Percentiles rank a stretch among this genome's conserved stretches.
phyloP scores from a whole-genome alignment of 2,888 invertebrate genomes.

The Omphaloscelis lunosa region DNA sequence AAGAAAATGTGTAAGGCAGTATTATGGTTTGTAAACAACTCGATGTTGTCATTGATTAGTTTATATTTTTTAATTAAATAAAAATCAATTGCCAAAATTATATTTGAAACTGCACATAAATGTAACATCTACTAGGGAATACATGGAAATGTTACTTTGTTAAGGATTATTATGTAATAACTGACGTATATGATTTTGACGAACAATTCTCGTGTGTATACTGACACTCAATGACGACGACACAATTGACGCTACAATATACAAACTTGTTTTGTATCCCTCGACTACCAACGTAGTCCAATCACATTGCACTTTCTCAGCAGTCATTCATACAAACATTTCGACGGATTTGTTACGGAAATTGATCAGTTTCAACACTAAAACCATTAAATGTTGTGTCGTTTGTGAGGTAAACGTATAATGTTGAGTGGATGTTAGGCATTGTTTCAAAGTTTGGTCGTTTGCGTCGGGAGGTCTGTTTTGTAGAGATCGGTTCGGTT shows the following conservation, averaged over 20 bases:
- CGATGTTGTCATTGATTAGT: neutral
- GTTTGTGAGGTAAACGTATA: constrained; percentile 19
- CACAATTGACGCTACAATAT: neutral
- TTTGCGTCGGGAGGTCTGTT: constrained; percentile 15
- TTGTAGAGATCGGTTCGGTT: neutral
- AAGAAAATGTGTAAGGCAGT: constrained; percentile 2
- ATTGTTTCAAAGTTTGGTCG: neutral
- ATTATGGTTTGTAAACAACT: constrained; percentile 25
- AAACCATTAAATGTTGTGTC: constrained; percentile 4
- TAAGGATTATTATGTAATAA: constrained; percentile 3
- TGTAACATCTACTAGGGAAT: constrained; percentile 15
- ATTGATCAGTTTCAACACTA: constrained; percentile 38
- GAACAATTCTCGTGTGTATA: neutral
- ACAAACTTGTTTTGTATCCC: neutral
- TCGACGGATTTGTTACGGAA: constrained; percentile 12
- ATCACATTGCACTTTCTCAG: neutral
- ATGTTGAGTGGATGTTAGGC: neutral
- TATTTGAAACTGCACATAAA: neutral
- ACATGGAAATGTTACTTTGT: constrained; percentile 7
- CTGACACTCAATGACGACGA: neutral
- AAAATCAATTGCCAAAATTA: neutral
- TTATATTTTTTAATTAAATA: neutral
- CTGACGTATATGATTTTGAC: neutral
- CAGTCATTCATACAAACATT: constrained; percentile 7
- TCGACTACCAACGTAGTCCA: neutral